phyloP scores from a whole-genome alignment of 1,140 invertebrate genomes.

The Aricia agestis region DNA sequence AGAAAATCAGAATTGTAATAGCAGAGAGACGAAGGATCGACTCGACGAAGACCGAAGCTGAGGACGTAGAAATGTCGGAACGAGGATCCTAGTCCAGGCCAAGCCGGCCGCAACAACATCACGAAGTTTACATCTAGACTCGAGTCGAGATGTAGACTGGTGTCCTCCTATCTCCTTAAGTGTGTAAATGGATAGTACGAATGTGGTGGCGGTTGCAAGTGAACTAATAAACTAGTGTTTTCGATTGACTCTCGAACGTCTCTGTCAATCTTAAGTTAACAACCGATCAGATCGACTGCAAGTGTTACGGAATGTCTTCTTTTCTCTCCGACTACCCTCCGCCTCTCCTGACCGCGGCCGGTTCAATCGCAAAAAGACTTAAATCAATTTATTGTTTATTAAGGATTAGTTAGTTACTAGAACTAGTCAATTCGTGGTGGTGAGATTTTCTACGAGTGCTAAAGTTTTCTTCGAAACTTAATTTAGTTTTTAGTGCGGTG shows the following conservation, averaged over 20 bases:
- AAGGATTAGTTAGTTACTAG: slow-evolving; percentile 68
- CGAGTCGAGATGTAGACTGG: slow-evolving; percentile 20
- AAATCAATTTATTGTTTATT: slow-evolving; percentile 64
- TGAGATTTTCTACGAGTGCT: slow-evolving; percentile 70
- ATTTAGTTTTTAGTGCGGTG: slow-evolving; percentile 65
- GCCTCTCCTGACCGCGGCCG: slow-evolving; percentile 61
- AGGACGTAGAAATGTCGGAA: slow-evolving; percentile 65
- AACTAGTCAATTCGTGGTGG: slow-evolving; percentile 74
- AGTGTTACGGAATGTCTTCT: slow-evolving; percentile 33
- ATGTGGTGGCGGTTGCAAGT: slow-evolving; percentile 61
- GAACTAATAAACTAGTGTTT: slow-evolving; percentile 30
- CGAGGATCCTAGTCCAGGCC: slow-evolving; percentile 70
- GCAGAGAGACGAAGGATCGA: slow-evolving; percentile 72
- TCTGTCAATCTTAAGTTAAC: slow-evolving; percentile 21
- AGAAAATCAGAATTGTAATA: slow-evolving; percentile 72
- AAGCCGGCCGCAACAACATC: slow-evolving; percentile 70
- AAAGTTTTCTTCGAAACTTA: slow-evolving; percentile 57
- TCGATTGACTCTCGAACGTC: slow-evolving; percentile 5
- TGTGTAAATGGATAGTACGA: slow-evolving; percentile 43
- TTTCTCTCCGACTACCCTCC: slow-evolving; percentile 31
- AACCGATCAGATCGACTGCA: slow-evolving; percentile 31
- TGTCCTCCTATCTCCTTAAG: slow-evolving; percentile 41
- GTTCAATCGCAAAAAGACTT: slow-evolving; percentile 65
- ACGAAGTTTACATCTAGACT: slow-evolving; percentile 69
- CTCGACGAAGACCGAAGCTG: slow-evolving; percentile 53